phyloP scores from a whole-genome alignment of 2,113 vertebrate genomes.

The Spheniscus mendiculus region DNA sequence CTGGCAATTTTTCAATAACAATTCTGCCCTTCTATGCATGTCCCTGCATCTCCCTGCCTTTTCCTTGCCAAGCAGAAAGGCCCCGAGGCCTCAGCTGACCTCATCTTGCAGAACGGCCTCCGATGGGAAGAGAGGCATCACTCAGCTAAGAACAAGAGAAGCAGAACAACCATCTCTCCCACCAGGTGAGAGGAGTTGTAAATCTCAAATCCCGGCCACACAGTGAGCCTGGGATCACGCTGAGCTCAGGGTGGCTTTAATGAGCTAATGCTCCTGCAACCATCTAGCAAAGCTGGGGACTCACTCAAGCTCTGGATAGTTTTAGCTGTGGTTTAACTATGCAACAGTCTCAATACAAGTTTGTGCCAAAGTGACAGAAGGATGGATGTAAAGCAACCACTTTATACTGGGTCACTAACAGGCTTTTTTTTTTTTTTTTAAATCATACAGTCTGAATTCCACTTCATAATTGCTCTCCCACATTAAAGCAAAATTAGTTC shows the following conservation, averaged over 20 bases:
- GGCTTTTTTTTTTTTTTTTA: background rate
- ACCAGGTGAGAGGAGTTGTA: background rate
- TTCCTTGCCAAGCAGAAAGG: background rate
- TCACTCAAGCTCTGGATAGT: background rate
- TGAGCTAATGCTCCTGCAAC: background rate
- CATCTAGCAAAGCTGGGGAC: background rate
- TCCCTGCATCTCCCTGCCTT: background rate
- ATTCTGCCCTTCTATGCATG: background rate
- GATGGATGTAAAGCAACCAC: background rate
- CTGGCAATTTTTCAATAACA: background rate
- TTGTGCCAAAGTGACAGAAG: background rate
- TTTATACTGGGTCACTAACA: background rate
- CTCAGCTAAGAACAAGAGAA: background rate
- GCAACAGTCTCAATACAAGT: background rate
- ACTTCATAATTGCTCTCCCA: background rate
- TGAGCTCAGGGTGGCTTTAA: background rate
- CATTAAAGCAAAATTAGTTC: background rate
- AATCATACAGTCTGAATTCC: background rate
- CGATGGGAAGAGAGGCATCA: background rate
- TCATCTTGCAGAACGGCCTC: background rate
- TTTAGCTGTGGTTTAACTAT: background rate
- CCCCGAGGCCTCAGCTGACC: background rate
- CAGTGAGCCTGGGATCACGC: background rate
- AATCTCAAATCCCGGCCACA: fast-evolving
- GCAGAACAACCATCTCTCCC: background rate